Conservation (phyloP, 2,113 vertebrate genomes). For the Mesoclemmys tuberculata region DNA sequence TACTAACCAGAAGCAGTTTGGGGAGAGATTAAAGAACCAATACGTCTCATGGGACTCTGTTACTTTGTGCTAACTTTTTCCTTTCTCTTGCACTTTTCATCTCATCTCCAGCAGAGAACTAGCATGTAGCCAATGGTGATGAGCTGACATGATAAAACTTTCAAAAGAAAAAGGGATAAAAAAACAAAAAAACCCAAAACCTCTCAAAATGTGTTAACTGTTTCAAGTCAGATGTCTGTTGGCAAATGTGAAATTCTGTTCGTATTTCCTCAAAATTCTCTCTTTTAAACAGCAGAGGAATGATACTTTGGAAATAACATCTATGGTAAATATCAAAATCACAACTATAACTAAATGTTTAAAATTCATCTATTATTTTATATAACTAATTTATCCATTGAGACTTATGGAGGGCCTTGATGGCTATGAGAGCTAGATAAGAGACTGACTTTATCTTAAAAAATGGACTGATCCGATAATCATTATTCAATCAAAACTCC, state of each 20-base stretch:
- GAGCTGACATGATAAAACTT: constrained; percentile 1
- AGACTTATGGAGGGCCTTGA: not conserved
- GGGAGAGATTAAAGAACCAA: not conserved
- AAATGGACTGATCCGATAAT: not conserved
- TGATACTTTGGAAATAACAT: not conserved
- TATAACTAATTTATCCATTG: not conserved
- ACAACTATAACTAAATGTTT: not conserved
- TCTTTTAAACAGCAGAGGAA: not conserved
- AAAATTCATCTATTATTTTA: not conserved
- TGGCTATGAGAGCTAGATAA: constrained; percentile 1
- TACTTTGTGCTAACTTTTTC: not conserved
- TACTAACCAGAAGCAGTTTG: not conserved
- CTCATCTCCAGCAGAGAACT: not conserved
- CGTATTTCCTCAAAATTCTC: constrained; percentile 7
- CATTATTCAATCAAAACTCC: constrained; percentile 15
- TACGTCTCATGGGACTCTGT: not conserved
- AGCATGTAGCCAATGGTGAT: not conserved
- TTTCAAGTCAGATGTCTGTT: not conserved
- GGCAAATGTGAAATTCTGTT: not conserved
- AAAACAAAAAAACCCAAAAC: not conserved
- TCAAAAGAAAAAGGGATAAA: not conserved
- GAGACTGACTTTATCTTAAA: not conserved
- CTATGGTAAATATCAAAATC: constrained; percentile 5
- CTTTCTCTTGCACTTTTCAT: constrained; percentile 33
- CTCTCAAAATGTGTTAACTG: not conserved